These are phyloP conservation scores for Puffinus mauretanicus DNA, from an alignment of 2,113 vertebrate species.

Conservation along the genomic window DNA sequence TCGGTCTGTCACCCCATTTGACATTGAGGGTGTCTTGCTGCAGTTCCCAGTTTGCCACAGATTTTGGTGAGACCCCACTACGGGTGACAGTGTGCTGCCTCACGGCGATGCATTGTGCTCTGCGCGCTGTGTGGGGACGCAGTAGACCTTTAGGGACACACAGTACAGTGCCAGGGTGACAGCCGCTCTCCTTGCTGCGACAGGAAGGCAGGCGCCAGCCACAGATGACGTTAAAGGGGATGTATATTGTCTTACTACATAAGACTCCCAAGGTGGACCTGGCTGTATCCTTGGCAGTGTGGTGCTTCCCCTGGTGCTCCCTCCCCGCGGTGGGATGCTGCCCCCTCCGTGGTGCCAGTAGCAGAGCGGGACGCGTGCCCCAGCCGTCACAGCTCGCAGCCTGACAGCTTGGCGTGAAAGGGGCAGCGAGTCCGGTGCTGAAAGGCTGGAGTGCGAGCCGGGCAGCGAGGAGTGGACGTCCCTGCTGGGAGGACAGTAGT, in stretches of 20 bases:
- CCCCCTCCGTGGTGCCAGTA: neutral
- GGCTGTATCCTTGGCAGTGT: neutral
- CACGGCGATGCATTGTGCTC: rapidly evolving
- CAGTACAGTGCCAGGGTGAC: neutral
- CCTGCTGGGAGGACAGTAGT: neutral
- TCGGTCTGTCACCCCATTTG: neutral
- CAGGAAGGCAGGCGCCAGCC: neutral
- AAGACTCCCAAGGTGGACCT: neutral
- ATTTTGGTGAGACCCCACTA: neutral
- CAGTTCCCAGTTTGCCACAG: neutral
- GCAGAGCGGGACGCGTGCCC: neutral
- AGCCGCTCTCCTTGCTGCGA: neutral
- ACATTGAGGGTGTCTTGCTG: neutral
- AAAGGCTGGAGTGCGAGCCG: neutral
- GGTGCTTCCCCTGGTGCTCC: rapidly evolving
- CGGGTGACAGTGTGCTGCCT: rapidly evolving
- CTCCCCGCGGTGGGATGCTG: rapidly evolving
- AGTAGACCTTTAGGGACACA: neutral
- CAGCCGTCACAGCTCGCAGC: neutral
- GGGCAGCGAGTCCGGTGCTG: rapidly evolving
- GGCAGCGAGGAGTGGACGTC: neutral
- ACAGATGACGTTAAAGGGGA: neutral
- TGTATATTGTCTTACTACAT: neutral
- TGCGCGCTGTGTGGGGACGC: rapidly evolving
- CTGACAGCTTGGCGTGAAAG: neutral